Conservation (phyloP, 2,113 vertebrate species). For the Brachyistius frenatus region DNA sequence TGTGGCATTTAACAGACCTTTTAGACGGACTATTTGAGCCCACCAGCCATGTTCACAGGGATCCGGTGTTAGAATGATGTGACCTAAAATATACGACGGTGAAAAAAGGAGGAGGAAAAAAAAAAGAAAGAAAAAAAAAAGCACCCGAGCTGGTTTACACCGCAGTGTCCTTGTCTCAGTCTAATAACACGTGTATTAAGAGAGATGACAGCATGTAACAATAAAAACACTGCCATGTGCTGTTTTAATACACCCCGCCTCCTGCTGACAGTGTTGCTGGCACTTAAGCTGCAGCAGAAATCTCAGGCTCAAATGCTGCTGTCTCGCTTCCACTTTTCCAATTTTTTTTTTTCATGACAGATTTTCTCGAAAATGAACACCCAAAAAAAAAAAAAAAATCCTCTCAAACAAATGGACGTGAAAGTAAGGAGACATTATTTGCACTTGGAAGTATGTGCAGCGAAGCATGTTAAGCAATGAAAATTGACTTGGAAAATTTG, state of each 20-base stretch:
- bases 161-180: conserved; percentile 28
- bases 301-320: neutral
- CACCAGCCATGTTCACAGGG: conserved; percentile 28
- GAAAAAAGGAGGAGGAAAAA: neutral
- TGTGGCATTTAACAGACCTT: conserved; percentile 55
- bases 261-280: neutral
- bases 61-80: conserved; percentile 35
- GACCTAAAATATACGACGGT: conserved; percentile 45
- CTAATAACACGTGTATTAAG: conserved; percentile 33
- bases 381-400: neutral
- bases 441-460: no score
- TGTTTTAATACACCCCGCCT: conserved; percentile 37
- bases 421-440: neutral
- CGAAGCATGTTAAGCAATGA: no score
- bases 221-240: conserved; percentile 31
- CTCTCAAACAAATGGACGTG: neutral
- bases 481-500: no score
- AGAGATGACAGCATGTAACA: conserved; percentile 36
- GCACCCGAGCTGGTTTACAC: conserved; percentile 22
- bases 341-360: neutral
- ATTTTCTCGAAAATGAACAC: neutral
- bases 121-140: neutral
- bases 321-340: neutral
- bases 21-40: conserved; percentile 45
- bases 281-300: neutral